A percentile compares a stretch with the other conserved stretches of the same genome.
Evolutionary conservation across 2,797 vertebrate species (phyloP).

Genomic region (Sebastes iracundus): DNA sequence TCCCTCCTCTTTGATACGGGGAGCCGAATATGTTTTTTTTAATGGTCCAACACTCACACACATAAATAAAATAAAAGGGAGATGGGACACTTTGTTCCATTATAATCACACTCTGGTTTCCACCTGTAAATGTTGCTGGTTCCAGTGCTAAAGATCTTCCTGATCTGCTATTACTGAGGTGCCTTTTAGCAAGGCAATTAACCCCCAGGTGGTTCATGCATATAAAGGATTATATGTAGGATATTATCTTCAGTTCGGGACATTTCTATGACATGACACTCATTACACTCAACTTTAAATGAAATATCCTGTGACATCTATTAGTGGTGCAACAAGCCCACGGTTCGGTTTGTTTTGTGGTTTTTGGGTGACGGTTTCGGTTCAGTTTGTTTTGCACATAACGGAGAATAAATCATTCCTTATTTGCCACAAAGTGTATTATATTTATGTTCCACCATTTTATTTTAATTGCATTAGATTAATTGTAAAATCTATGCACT

Average conservation of each 20-base stretch:
- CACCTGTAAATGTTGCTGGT: not conserved
- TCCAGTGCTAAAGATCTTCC: not conserved
- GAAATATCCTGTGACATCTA: not conserved
- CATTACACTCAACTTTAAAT: not conserved
- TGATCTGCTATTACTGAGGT: not conserved
- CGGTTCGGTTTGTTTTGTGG: no score
- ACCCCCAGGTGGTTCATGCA: not conserved
- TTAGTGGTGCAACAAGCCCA: no score
- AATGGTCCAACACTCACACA: not conserved
- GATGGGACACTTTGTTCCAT: not conserved
- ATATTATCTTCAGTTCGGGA: no score
- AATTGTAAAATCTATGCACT: not conserved
- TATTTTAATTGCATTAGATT: not conserved
- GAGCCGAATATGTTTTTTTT: slow-evolving; percentile 21
- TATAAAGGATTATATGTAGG: not conserved
- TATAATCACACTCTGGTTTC: not conserved
- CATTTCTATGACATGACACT: not conserved
- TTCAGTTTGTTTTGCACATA: no score
- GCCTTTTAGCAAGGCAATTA: not conserved
- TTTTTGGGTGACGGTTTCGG: no score
- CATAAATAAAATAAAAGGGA: slow-evolving; percentile 8
- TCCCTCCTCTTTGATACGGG: slow-evolving; percentile 12
- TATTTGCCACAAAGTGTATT: not conserved
- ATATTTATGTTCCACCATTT: not conserved
- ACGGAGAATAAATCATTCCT: no score